These are phyloP conservation scores for Tachina lurida DNA, from an alignment of 2,888 invertebrate species.

Conservation along the genomic window DNA sequence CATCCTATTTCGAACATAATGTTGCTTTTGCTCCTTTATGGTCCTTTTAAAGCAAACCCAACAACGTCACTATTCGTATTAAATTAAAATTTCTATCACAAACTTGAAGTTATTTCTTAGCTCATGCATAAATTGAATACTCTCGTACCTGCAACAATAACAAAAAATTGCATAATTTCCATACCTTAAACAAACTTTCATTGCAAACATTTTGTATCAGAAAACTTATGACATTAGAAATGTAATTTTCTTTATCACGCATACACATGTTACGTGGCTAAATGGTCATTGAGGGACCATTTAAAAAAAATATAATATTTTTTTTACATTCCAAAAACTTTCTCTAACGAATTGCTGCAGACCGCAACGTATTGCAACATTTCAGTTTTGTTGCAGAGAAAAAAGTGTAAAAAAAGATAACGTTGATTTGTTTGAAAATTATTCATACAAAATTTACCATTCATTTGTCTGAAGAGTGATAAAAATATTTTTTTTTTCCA, in stretches of 20 bases:
- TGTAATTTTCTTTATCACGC: slow-evolving; percentile 37
- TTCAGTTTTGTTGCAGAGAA: background rate
- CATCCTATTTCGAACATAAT: background rate
- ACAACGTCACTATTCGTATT: background rate
- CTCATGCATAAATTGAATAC: slow-evolving; percentile 18
- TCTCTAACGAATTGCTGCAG: slow-evolving; percentile 19
- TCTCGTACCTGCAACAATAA: background rate
- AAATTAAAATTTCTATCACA: background rate
- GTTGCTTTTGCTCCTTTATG: background rate
- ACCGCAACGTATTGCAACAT: slow-evolving; percentile 33
- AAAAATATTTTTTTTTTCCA: background rate
- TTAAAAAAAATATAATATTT: slow-evolving; percentile 21
- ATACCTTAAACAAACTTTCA: slow-evolving; percentile 5
- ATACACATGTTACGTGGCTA: slow-evolving; percentile 19
- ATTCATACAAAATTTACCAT: slow-evolving; percentile 47
- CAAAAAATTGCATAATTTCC: slow-evolving; percentile 21
- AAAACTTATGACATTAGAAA: slow-evolving; percentile 51
- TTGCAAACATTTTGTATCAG: slow-evolving; percentile 19
- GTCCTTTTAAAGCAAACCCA: background rate
- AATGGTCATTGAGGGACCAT: slow-evolving; percentile 57
- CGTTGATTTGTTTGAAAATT: slow-evolving; percentile 48
- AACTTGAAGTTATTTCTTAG: background rate
- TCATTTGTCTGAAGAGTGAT: slow-evolving; percentile 21
- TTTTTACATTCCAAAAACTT: slow-evolving; percentile 1
- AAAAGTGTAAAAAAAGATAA: slow-evolving; percentile 28